Conservation (phyloP, 1,140 invertebrate genomes). For the Sitobion miscanthi region DNA sequence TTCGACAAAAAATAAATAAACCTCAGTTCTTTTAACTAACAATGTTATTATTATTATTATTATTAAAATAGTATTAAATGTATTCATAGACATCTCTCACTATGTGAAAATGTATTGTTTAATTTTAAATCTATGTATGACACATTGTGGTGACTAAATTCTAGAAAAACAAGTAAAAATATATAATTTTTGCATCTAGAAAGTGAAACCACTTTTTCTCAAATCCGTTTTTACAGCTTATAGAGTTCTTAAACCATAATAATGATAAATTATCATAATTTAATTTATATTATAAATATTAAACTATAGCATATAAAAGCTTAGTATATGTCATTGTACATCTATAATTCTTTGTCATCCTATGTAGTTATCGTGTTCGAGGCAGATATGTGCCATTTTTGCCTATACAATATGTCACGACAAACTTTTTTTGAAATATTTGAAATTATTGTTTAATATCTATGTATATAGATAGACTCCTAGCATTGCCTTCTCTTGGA, state of each 20-base stretch:
- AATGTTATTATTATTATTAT: too few relatives aligned
- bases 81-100: background rate
- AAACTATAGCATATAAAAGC: background rate
- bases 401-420: background rate
- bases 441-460: background rate
- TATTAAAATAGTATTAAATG: too few relatives aligned
- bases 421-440: background rate
- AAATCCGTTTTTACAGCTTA: background rate
- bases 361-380: too few relatives aligned
- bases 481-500: too few relatives aligned
- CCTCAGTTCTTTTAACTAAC: too few relatives aligned
- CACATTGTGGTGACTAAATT: background rate
- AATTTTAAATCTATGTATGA: background rate
- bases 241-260: too few relatives aligned
- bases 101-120: background rate
- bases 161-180: background rate
- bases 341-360: background rate
- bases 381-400: background rate
- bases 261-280: background rate
- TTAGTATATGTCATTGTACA: background rate
- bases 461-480: background rate
- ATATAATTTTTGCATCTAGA: background rate
- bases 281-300: background rate
- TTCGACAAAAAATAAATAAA: too few relatives aligned
- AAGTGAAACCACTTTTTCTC: background rate